Evolutionary conservation across 2,888 invertebrate species (phyloP), one percentile per base, ranked within the genome.

Genomic region (Steinernema hermaphroditum): DNA sequence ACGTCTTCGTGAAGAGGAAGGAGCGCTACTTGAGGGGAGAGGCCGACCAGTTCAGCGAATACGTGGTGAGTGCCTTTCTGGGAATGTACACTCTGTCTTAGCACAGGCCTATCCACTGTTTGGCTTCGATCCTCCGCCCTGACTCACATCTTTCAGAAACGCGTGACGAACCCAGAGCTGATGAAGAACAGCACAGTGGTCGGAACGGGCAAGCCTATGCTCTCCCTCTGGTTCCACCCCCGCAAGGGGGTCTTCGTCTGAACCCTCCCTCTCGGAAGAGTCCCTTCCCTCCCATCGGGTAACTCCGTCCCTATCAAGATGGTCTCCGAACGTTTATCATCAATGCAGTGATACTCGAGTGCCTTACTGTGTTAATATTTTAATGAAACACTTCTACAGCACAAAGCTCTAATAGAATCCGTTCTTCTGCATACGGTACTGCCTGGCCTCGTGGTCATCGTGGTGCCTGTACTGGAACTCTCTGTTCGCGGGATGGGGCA

Each of bases 401-500:
- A 37, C 37, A 37, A 37, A 12, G 12, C 27, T 22, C 32, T 16
- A 62, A 14, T 62, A 62, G 27, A 32, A 62, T 29, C 62, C 62
- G n/a, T 62, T 62, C n/a, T 27, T 29, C 32, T 62, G 32, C 62
- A 62, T 62, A 8, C 62, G 62, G 29, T 62, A 62, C 16, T 62
- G 62, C 34, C 62, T 29, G 27, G 34, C 32, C 2, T 62, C 62
- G 8, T 62, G 16, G 32, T 19, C 44, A 34, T 50, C 32, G 32
- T 70, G 14, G 29, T 70, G 50, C 24, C 24, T 49, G 32, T 37
- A 50, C 14, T 49, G 24, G 49, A 29, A 19, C 12, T 49, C 70
- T 9, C 49, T n/a, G 37, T 29, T 70, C 34, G 22, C 74, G 19
- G 76, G 76, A 27, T 78, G 76, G 6, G 76, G 76, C 46, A 75